phyloP scores from a whole-genome alignment of 2,113 vertebrate genomes.

The Neofelis nebulosa region DNA sequence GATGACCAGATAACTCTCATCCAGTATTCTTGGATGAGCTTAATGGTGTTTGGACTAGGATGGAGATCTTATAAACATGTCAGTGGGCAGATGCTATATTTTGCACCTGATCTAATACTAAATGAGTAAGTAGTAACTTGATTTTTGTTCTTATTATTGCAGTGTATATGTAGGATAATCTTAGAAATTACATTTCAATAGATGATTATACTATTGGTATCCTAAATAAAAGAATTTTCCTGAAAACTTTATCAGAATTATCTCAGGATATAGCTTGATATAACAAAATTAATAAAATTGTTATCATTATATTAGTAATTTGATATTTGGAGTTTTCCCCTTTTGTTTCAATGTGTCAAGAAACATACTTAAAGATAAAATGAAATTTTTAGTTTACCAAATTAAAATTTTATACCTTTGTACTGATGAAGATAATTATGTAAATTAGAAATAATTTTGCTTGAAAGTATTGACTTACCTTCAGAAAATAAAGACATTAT shows the following conservation, averaged over 20 bases:
- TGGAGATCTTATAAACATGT: conserved; percentile 98
- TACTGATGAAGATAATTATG: not conserved
- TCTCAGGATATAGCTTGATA: not conserved
- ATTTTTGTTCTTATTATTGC: not conserved
- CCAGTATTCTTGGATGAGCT: conserved; percentile 99
- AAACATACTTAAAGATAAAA: conserved; percentile 33
- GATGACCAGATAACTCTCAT: conserved; percentile 99
- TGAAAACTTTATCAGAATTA: not conserved
- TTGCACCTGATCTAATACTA: conserved; percentile 96
- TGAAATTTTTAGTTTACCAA: conserved; percentile 8
- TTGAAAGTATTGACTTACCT: conserved; percentile 47
- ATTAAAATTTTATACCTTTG: not conserved
- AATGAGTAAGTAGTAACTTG: conserved; percentile 93
- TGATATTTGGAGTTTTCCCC: not conserved
- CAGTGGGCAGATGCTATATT: conserved; percentile 95
- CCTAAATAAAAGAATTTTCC: not conserved
- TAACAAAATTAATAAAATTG: not conserved
- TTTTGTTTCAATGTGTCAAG: not conserved
- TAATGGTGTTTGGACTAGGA: conserved; percentile 97
- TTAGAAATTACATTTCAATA: conserved; percentile 16
- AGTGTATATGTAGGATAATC: not conserved
- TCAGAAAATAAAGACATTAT: conserved; percentile 19
- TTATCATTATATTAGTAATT: not conserved
- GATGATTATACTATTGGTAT: not conserved
- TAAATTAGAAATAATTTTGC: conserved; percentile 39